Evolutionary conservation across 1,140 invertebrate genomes (phyloP).

Genomic region (Drosophila oshimai): DNA sequence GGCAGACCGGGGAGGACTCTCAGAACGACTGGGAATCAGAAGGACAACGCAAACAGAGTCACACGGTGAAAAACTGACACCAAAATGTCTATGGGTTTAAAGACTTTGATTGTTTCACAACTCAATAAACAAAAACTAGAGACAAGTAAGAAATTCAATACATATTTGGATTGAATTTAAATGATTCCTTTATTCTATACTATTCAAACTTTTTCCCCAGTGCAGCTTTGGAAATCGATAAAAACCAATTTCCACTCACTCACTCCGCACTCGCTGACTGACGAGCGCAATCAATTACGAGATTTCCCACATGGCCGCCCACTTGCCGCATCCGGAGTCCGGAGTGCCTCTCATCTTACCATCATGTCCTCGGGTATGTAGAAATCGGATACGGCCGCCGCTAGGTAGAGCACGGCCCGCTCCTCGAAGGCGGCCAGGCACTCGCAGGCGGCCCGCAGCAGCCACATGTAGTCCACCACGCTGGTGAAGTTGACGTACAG

Average conservation of each 20-base stretch:
- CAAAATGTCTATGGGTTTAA: no score
- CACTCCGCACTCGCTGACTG: conserved; percentile 33
- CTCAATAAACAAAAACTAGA: no score
- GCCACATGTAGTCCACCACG: conserved; percentile 96
- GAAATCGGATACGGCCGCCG: conserved; percentile 99
- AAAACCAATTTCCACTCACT: conserved; percentile 72
- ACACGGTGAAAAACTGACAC: conserved; percentile 5
- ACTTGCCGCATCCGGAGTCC: neutral
- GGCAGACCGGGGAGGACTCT: conserved; percentile 25
- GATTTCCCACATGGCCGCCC: conserved; percentile 66
- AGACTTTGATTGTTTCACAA: no score
- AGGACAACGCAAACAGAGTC: conserved; percentile 14
- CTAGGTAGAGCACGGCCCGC: conserved; percentile 93
- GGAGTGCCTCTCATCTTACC: conserved; percentile 85
- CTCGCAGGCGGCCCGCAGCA: conserved; percentile 91
- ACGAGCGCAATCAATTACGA: conserved; percentile 78
- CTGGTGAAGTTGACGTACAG: conserved; percentile 91
- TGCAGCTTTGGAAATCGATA: conserved; percentile 70
- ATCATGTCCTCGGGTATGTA: conserved; percentile 96
- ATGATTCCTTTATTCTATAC: no score
- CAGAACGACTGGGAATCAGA: conserved; percentile 20
- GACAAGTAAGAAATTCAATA: no score
- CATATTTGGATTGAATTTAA: no score
- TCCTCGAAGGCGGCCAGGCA: conserved; percentile 87
- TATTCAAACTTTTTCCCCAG: conserved; percentile 9